Base-by-base conservation (phyloP, 2,888 invertebrate species). In the Pseudoips prasinana region DNA sequence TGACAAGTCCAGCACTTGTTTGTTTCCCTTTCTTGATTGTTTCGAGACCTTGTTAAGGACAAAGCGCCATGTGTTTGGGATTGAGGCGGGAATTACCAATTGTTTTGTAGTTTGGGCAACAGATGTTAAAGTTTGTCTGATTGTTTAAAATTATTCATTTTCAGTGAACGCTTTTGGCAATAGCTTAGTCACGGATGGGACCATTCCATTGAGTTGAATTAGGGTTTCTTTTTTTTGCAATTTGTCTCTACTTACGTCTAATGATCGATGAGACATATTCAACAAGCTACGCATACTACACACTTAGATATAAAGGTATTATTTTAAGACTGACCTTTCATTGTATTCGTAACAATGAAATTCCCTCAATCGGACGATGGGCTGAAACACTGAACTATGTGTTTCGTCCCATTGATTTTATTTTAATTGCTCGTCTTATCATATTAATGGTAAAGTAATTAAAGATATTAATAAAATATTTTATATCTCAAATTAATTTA, bases 11-110 rank as follows among this genome's bases (percentile, higher is more conserved):
- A 64, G 65, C 72, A 71, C 74, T 78, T 72, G 66, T 67, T 64
- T 71, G 68, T 71, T 61, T 65, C 55, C 58, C 35, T 56, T 63
- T 63, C 60, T 61, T 64, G 64, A 72, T 72, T 68, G 65, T 67
- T 44, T 44, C 33, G 52, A 35, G 57, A 48, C 42, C 58, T 58
- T 52, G 46, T 54, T 47, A 56, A 55, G 65, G 61, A 85, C 83
- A 85, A 84, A 73, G 74, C 71, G 74, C 77, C 81, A 83, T 72
- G 64, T 83, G 83, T 71, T 58, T 46, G 39, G 51, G 47, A 54
- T 49, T 28, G 45, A 37, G 31, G 36, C 40, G 35, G 46, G 45
- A 60, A 50, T 32, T 33, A 57, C 41, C 55, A 47, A 57, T 62
- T 47, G 64, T 20, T 20, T 20, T 20, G 20, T 59, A 60, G 63